These are phyloP conservation scores for Parotia lawesii DNA, from an alignment of 2,113 vertebrate species.

Conservation along the genomic window DNA sequence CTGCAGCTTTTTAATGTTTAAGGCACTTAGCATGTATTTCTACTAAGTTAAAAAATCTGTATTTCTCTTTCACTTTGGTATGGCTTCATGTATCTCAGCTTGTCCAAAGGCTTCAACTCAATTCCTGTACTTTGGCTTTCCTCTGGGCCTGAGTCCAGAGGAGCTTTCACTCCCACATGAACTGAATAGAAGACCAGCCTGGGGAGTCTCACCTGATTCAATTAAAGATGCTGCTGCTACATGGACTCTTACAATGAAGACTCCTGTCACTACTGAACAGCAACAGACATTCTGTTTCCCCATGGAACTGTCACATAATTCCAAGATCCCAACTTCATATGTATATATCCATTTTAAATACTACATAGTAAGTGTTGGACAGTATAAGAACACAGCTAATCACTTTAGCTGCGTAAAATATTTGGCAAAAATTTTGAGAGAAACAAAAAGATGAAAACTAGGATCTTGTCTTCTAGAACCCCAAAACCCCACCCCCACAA, in stretches of 20 bases:
- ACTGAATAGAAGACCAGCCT: background rate
- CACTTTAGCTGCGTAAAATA: background rate
- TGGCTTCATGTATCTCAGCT: too few species aligned
- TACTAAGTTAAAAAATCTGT: too few species aligned
- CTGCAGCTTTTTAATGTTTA: too few species aligned
- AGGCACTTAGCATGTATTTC: too few species aligned
- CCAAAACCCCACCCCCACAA: background rate
- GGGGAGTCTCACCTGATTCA: background rate
- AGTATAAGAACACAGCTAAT: background rate
- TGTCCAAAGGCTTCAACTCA: too few species aligned
- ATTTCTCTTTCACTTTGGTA: too few species aligned
- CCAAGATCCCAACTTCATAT: background rate
- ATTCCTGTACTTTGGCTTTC: too few species aligned
- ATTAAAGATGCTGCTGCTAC: background rate
- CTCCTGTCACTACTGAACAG: background rate
- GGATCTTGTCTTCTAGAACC: background rate
- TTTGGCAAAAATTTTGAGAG: background rate
- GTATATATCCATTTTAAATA: background rate
- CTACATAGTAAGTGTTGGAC: background rate
- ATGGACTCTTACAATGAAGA: background rate
- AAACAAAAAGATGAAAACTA: background rate
- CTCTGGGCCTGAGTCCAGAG: too few species aligned
- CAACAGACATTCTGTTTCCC: background rate
- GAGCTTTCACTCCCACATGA: too few species aligned
- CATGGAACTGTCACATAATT: background rate